Evolutionary conservation across 1,140 invertebrate species (phyloP).

Genomic region (Bombus affinis): DNA sequence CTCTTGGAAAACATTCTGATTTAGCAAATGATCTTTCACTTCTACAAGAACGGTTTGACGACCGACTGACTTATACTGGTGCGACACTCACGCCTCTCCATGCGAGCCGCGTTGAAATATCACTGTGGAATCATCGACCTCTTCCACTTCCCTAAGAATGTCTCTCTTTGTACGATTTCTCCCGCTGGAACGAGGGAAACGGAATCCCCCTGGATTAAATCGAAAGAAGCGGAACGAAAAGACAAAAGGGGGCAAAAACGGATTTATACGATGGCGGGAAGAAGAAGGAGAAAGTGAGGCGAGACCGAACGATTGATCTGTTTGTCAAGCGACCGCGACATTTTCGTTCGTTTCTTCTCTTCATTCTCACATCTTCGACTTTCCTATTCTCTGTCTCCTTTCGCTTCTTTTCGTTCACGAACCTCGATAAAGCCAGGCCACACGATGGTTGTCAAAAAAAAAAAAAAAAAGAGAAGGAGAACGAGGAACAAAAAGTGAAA

Average conservation of each 20-base stretch:
- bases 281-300: not conserved
- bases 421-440: constrained; percentile 42
- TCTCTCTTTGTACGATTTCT: constrained; percentile 20
- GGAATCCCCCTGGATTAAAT: constrained; percentile 22
- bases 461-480: not conserved
- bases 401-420: constrained; percentile 16
- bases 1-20: constrained; percentile 16
- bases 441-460: constrained; percentile 48
- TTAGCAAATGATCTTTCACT: constrained; percentile 32
- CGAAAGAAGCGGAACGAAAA: constrained; percentile 4
- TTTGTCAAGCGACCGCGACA: constrained; percentile 61
- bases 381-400: constrained; percentile 1
- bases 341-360: constrained; percentile 31
- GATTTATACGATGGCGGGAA: not conserved
- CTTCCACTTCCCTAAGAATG: not conserved
- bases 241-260: constrained; percentile 25
- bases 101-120: constrained; percentile 4
- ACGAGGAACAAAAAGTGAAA: not conserved
- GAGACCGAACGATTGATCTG: constrained; percentile 68
- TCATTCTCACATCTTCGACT: not conserved
- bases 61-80: not conserved
- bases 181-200: not conserved
- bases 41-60: not conserved
- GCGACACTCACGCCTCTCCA: not conserved
- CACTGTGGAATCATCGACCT: not conserved